A percentile compares a stretch with the other conserved stretches of the same genome.
Conservation (phyloP, 1,140 invertebrate genomes). For the Aphidius gifuensis region DNA sequence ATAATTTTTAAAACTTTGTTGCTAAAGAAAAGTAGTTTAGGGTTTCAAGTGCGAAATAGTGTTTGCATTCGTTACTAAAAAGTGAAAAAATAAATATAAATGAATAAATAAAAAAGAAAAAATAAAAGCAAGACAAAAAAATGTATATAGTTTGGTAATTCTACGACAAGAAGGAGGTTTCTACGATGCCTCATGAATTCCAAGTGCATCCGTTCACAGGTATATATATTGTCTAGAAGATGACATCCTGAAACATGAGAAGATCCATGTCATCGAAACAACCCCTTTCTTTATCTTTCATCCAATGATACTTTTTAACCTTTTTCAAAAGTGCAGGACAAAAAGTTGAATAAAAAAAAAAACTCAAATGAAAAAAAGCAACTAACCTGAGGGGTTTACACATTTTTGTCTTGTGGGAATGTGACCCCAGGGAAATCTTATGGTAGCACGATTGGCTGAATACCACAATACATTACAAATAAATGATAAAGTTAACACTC, state of each 20-base stretch:
- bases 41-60: no score
- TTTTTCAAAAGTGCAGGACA: no score
- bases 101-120: no score
- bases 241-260: slow-evolving; percentile 4
- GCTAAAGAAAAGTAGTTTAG: no score
- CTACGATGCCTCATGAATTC: slow-evolving; percentile 12
- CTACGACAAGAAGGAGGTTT: no score
- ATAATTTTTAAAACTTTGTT: no score
- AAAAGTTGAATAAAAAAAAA: no score
- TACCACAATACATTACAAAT: slow-evolving; percentile 11
- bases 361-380: slow-evolving; percentile 8
- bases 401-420: slow-evolving; percentile 29
- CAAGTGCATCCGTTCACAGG: slow-evolving; percentile 14
- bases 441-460: slow-evolving; percentile 28
- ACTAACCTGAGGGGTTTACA: slow-evolving; percentile 23
- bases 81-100: no score
- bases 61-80: no score
- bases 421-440: slow-evolving; percentile 52
- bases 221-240: no score
- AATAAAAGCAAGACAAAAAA: background rate
- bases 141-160: background rate
- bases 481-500: slow-evolving; percentile 1
- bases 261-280: background rate
- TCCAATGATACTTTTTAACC: no score
- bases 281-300: no score